These are phyloP conservation scores for Aurelia coerulea DNA, from an alignment of 30 jellyfish, hydroid and myxozoan genomes.

Conservation along the genomic window DNA sequence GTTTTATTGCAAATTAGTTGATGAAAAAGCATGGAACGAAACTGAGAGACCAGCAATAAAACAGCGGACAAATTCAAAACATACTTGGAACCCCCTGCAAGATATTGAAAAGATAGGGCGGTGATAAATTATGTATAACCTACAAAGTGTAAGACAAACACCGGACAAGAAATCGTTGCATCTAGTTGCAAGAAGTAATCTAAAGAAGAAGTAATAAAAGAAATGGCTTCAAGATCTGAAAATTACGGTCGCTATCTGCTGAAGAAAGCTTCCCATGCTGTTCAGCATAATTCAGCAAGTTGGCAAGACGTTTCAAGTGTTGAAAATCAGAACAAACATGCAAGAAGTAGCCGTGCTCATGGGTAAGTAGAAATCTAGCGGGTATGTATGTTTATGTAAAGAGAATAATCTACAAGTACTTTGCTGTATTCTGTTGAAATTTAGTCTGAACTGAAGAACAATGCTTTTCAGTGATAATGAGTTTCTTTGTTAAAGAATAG, in stretches of 20 bases:
- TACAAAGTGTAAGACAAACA: slow-evolving; percentile 37
- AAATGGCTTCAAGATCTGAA: slow-evolving; percentile 10
- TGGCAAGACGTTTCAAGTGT: slow-evolving; percentile 51
- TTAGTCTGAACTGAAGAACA: too few relatives aligned
- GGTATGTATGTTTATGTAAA: too few relatives aligned
- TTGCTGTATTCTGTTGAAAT: too few relatives aligned
- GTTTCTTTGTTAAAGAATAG: too few relatives aligned
- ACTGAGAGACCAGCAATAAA: background rate
- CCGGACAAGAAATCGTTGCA: slow-evolving; percentile 1
- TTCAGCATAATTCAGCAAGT: slow-evolving; percentile 44
- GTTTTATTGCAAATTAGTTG: too few relatives aligned
- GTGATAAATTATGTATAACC: slow-evolving; percentile 17
- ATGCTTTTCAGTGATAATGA: too few relatives aligned
- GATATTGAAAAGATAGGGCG: slow-evolving; percentile 17
- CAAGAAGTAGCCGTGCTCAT: slow-evolving; percentile 8
- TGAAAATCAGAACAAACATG: slow-evolving; percentile 3
- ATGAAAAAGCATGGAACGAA: too few relatives aligned
- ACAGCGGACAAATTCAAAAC: slow-evolving; percentile 1
- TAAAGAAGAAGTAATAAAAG: background rate
- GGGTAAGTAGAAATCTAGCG: slow-evolving; percentile 26
- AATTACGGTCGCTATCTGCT: slow-evolving; percentile 38
- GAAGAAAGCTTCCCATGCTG: slow-evolving; percentile 39
- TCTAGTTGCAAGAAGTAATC: slow-evolving; percentile 29
- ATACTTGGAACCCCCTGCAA: slow-evolving; percentile 15
- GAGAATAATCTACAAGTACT: too few relatives aligned